A percentile compares a stretch with the other conserved stretches of the same genome.
These are phyloP conservation scores for Caerostris extrusa DNA, from an alignment of 1,140 invertebrate species.

Conservation along the genomic window DNA sequence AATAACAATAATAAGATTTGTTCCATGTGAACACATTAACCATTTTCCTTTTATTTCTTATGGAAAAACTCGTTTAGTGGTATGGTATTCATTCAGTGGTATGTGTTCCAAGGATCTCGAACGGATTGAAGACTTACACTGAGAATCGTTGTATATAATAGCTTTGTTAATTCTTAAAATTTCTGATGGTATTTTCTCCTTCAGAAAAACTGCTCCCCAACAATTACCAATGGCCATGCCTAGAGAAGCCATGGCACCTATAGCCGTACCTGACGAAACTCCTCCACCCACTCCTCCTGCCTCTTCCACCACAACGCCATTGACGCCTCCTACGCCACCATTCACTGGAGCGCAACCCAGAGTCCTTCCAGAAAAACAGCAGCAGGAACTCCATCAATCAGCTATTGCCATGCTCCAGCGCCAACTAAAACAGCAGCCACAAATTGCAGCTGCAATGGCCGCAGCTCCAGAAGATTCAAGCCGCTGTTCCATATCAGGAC, in stretches of 20 bases:
- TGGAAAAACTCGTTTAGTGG: too few relatives aligned
- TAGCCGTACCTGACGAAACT: constrained; percentile 66
- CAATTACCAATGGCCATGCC: constrained; percentile 62
- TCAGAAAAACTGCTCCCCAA: constrained; percentile 77
- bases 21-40: too few relatives aligned
- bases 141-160: too few relatives aligned
- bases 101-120: too few relatives aligned
- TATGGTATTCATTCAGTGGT: too few relatives aligned
- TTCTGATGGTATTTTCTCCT: background rate
- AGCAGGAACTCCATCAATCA: constrained; percentile 63
- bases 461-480: background rate
- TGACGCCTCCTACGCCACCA: constrained; percentile 69
- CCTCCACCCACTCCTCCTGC: constrained; percentile 78
- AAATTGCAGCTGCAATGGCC: background rate
- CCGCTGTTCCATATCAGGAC: background rate
- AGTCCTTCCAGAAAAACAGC: constrained; percentile 61
- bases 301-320: constrained; percentile 32
- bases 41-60: too few relatives aligned
- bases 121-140: too few relatives aligned
- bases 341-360: constrained; percentile 26
- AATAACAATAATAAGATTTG: too few relatives aligned
- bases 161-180: too few relatives aligned
- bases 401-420: constrained; percentile 61
- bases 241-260: constrained; percentile 41
- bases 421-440: constrained; percentile 55